These are phyloP conservation scores for Nineta flava DNA, from an alignment of 2,888 invertebrate genomes.

Conservation along the genomic window DNA sequence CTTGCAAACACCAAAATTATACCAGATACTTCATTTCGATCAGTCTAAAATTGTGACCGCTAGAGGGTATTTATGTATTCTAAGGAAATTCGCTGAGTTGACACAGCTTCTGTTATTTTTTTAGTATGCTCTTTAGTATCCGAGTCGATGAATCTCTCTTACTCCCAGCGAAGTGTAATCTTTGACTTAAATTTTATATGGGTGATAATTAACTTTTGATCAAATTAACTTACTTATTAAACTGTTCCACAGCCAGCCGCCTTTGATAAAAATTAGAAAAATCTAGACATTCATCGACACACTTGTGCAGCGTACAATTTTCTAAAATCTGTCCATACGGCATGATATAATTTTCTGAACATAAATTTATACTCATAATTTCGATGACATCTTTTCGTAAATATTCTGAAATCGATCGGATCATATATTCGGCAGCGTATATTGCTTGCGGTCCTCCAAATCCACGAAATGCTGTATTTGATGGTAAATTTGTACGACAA, in stretches of 20 bases:
- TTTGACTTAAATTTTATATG: too few species aligned
- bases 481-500: slow-evolving; percentile 80
- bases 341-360: slow-evolving; percentile 58
- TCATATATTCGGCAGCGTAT: slow-evolving; percentile 67
- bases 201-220: too few species aligned
- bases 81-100: too few species aligned
- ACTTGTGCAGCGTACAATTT: slow-evolving; percentile 53
- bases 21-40: too few species aligned
- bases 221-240: slow-evolving; percentile 44
- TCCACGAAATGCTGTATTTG: slow-evolving; percentile 87
- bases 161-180: too few species aligned
- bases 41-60: too few species aligned
- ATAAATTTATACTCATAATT: slow-evolving; percentile 59
- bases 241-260: slow-evolving; percentile 40
- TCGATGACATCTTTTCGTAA: slow-evolving; percentile 46
- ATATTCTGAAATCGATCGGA: slow-evolving; percentile 57
- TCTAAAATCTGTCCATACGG: slow-evolving; percentile 60
- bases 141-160: too few species aligned
- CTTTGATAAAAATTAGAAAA: slow-evolving; percentile 48
- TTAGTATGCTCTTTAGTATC: too few species aligned
- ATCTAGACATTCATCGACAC: slow-evolving; percentile 63
- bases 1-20: too few species aligned
- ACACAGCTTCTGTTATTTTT: too few species aligned
- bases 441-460: slow-evolving; percentile 87
- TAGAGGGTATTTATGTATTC: too few species aligned